phyloP scores from a whole-genome alignment of 2,797 vertebrate genomes.

The Okamejei kenojei region DNA sequence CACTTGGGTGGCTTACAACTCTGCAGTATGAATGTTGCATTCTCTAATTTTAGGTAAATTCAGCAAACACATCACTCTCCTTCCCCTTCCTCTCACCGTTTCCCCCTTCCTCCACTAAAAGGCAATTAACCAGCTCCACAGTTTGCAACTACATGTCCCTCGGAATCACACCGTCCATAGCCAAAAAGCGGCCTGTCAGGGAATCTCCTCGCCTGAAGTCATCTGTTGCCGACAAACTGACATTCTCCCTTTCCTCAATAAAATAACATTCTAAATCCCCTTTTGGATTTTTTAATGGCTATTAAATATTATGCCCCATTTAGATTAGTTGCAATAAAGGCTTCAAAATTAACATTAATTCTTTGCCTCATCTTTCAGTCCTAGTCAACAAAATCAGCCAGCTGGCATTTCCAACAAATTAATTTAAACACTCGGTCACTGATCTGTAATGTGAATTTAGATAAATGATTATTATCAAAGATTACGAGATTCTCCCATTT shows the following conservation, averaged over 20 bases:
- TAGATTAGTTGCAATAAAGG: background rate
- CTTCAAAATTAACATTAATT: background rate
- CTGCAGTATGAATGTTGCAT: no score
- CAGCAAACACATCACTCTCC: no score
- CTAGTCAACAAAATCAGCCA: background rate
- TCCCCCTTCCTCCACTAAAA: no score
- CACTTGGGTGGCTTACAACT: no score
- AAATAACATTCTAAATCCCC: background rate
- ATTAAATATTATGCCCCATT: background rate
- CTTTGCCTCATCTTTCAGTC: background rate
- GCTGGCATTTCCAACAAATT: background rate
- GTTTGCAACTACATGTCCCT: no score
- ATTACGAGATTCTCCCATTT: background rate
- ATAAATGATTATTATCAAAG: background rate
- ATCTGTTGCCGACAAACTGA: background rate
- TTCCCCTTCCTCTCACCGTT: no score
- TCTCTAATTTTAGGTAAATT: no score
- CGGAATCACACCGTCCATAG: no score
- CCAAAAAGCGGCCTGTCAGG: no score
- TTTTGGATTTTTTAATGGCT: background rate
- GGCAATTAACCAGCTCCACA: no score
- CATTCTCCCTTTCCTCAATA: background rate
- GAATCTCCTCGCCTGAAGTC: no score
- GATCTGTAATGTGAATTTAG: background rate
- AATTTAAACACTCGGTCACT: background rate